Conservation (phyloP, 2,797 vertebrate genomes). For the Scyliorhinus canicula region DNA sequence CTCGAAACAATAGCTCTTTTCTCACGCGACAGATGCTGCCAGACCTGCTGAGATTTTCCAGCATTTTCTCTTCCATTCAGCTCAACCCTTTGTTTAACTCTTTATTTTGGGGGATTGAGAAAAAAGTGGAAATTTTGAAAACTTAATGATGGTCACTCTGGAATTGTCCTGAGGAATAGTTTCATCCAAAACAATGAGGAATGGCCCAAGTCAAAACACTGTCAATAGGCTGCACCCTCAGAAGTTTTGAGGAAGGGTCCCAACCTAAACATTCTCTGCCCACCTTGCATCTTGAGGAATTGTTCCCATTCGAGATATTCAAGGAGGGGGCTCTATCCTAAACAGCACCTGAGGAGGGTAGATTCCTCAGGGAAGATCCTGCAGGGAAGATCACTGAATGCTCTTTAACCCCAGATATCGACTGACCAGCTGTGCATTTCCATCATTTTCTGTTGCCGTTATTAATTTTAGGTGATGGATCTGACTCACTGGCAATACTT, state of each 20-base stretch:
- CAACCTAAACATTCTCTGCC: too few relatives aligned
- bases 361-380: background rate
- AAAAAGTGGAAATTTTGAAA: background rate
- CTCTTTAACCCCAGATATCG: background rate
- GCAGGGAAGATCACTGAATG: background rate
- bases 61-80: too few relatives aligned
- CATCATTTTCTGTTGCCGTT: background rate
- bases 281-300: too few relatives aligned
- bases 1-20: too few relatives aligned
- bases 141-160: background rate
- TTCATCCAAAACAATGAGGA: background rate
- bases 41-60: too few relatives aligned
- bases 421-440: background rate
- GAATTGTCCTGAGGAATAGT: background rate
- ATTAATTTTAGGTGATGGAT: background rate
- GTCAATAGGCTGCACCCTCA: background rate
- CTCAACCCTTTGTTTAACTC: background rate
- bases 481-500: background rate
- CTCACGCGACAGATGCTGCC: too few relatives aligned
- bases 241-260: background rate
- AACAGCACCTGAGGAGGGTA: too few relatives aligned
- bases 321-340: too few relatives aligned
- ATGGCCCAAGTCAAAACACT: background rate
- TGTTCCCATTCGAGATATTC: background rate
- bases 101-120: background rate